These are phyloP conservation scores for Thalassarche chlororhynchos DNA, from an alignment of 2,113 vertebrate species.

Conservation along the genomic window DNA sequence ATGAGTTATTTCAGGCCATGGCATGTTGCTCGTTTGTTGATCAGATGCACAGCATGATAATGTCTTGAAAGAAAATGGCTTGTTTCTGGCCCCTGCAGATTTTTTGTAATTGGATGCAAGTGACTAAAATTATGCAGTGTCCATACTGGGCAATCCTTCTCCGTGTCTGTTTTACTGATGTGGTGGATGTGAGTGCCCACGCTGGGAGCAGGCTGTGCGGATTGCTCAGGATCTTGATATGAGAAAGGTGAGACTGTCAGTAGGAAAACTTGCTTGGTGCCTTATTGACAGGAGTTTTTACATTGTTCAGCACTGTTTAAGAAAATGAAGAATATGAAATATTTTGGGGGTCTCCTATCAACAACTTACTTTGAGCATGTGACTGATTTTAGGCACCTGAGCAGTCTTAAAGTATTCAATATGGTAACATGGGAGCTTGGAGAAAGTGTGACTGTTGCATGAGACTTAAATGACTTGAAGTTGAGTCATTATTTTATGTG, in stretches of 20 bases:
- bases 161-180: rapidly evolving
- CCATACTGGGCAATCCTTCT: not conserved
- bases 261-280: not conserved
- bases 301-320: not conserved
- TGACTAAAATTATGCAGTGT: not conserved
- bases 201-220: not conserved
- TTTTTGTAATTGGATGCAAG: not conserved
- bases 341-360: not conserved
- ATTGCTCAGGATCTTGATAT: not conserved
- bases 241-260: not conserved
- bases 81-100: not conserved
- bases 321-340: not conserved
- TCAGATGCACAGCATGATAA: not conserved
- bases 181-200: not conserved
- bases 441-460: not conserved
- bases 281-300: not conserved
- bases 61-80: not conserved
- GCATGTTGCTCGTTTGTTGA: not conserved
- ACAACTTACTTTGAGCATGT: rapidly evolving
- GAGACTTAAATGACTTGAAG: not conserved
- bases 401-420: not conserved
- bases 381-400: not conserved
- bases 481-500: not conserved
- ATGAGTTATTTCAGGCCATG: constrained; percentile 21
- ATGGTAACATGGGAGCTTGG: not conserved